A percentile compares a stretch with the other conserved stretches of the same genome.
These are phyloP conservation scores for Chironomus tentans DNA, from an alignment of 2,888 invertebrate genomes.

Conservation along the genomic window DNA sequence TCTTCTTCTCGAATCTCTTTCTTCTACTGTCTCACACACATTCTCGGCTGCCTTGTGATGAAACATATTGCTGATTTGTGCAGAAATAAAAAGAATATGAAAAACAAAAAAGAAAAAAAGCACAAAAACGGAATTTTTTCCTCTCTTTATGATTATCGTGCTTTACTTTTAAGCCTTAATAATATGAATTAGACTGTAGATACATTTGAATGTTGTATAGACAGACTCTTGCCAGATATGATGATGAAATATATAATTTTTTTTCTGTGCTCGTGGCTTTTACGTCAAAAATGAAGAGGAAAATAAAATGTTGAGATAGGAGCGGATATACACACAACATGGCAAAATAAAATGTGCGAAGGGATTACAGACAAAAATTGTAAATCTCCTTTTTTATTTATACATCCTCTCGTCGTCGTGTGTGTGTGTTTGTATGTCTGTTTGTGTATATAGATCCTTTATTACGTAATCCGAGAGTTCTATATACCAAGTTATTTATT, in stretches of 20 bases:
- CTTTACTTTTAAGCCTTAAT: background rate
- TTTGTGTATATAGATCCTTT: too few relatives aligned
- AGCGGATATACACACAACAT: background rate
- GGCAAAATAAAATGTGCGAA: background rate
- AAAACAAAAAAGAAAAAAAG: background rate
- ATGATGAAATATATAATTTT: background rate
- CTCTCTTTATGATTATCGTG: background rate
- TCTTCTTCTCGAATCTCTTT: background rate
- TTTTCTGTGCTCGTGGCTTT: background rate
- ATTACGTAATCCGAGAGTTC: background rate
- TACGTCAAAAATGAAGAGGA: background rate
- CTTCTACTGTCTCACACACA: background rate
- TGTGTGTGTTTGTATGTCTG: too few relatives aligned
- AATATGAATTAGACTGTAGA: background rate
- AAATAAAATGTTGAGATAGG: background rate
- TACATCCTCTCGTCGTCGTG: too few relatives aligned
- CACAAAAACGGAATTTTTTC: background rate
- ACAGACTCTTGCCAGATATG: background rate
- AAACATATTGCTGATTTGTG: slow-evolving; percentile 1
- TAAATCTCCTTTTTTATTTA: background rate
- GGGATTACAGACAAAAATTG: background rate
- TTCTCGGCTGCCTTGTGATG: background rate
- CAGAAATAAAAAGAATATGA: background rate
- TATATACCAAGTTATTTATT: background rate
- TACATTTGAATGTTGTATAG: background rate